Evolutionary conservation across 2,888 invertebrate species (phyloP).

Genomic region (Pelosia muscerda): DNA sequence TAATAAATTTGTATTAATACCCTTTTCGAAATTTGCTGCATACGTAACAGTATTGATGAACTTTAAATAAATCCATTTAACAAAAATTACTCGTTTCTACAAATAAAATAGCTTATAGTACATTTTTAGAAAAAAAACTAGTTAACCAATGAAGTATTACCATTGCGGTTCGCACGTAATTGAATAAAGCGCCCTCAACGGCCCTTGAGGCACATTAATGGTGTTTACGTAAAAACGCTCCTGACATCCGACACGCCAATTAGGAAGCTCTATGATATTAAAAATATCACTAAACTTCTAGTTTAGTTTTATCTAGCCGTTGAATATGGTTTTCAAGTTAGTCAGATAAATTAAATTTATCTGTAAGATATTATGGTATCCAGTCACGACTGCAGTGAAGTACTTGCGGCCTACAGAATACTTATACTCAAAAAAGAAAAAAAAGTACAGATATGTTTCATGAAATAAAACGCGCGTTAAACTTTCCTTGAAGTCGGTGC

Average conservation of each 20-base stretch:
- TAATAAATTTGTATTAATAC: background rate
- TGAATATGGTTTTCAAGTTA: too few relatives aligned
- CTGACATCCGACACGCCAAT: conserved; percentile 57
- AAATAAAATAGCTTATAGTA: background rate
- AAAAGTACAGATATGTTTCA: too few relatives aligned
- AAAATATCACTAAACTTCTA: conserved; percentile 39
- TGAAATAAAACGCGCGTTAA: too few relatives aligned
- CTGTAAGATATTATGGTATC: too few relatives aligned
- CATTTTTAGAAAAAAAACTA: background rate
- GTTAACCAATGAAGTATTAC: conserved; percentile 1
- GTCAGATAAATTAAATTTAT: too few relatives aligned
- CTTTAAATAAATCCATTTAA: background rate
- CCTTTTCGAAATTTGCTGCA: too few relatives aligned
- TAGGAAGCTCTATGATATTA: conserved; percentile 53
- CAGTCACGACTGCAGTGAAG: too few relatives aligned
- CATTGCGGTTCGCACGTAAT: conserved; percentile 51
- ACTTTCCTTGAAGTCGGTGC: too few relatives aligned
- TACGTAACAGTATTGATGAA: background rate
- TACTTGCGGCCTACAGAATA: too few relatives aligned
- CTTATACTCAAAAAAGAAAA: too few relatives aligned
- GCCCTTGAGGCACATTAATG: conserved; percentile 56
- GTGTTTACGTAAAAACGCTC: conserved; percentile 56
- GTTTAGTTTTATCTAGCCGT: background rate
- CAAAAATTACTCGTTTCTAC: background rate
- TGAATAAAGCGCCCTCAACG: conserved; percentile 55